Base-by-base conservation (phyloP, 2,888 invertebrate genomes). In the Apodemia duryi region DNA sequence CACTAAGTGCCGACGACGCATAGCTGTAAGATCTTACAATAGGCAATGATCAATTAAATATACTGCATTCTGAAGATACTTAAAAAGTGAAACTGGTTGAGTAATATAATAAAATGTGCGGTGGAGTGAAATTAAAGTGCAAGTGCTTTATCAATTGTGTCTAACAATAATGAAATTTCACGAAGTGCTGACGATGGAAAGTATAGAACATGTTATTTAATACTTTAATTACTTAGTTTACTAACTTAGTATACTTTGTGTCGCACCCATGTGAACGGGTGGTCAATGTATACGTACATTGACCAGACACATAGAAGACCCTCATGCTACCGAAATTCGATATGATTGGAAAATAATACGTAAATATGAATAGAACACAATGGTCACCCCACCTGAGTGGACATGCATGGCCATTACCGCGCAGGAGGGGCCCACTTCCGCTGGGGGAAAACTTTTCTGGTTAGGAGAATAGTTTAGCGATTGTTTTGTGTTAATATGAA, bases 341-440 rank as follows among this genome's bases (percentile, higher is more conserved):
- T 65, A 68, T 61, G 63, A 43, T 60, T 29, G 28, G 51, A 60
- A 66, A 63, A 60, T 68, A 63, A 65, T 62, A 64, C 64, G 62
- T 64, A 52, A 66, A 68, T 63, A 54, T 35, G 61, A 64, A 61
- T 63, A 64, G 65, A 66, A 63, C 65, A 69, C 68, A 69, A 71
- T 69, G 61, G 65, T 67, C 67, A 66, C 68, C 71, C 68, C 66
- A 68, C 67, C 65, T 57, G 57, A 57, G 69, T 77, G 79, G 81
- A 76, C 81, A 80, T 80, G 81, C 78, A 77, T 77, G 73, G 78
- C 69, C 77, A 75, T 77, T 81, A 80, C 78, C 71, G 1, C 69
- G 67, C 69, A 66, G 77, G 82, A 71, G 80, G 81, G 77, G 74
- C 73, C 73, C 71, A 74, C 77, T 84, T 88, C 87, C 88, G 86